Base-by-base conservation (phyloP, 2,113 vertebrate genomes). In the Pomatorhinus ruficollis region DNA sequence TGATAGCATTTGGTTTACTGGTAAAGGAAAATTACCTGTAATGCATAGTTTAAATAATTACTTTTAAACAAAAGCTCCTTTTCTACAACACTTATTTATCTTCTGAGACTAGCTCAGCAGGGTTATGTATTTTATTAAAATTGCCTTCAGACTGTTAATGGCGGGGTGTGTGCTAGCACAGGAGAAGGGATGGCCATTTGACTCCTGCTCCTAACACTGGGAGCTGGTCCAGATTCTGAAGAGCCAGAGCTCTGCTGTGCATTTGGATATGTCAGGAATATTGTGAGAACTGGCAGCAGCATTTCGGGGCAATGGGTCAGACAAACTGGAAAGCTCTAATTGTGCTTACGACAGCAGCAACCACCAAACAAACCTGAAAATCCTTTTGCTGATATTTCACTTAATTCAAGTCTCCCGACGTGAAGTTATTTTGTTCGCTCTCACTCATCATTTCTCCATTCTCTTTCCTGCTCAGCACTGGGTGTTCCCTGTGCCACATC, bases 31-130 rank as follows among this genome's bases (percentile, higher is more conserved):
- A 98, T 98, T 98, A 98, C 98, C 98, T 98, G 97, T 98, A 98
- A 98, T 98, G 96, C 97, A 96, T 97, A 98, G 98, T 98, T 98
- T 97, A 98, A 98, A 98, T 98, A 98, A 98, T 98, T 98, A 98
- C 98, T 98, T 98, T 98, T 97, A 98, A 98, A 98, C 98, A 98
- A 98, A 98, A 98, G 97, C 97, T 97, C 96, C 95, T 98, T 96
- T 97, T 97, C 97, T 82, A 57, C 91, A 88, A 91, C 39, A 45
- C 94, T 97, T 98, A 98, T 97, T 98, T 98, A 97, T 98, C 97
- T 98, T 98, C 95, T 27, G 88, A 96, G 95, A 96, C 94, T 92
- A 95, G 92, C 98, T 97, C 98, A 97, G 97, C 95, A 74, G 97
- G 98, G 81, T 90, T 98, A 97, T 91, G 96, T 97, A 95, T 97